Percentiles rank a stretch among this genome's conserved stretches.
Evolutionary conservation across 1,140 invertebrate species (phyloP).

Genomic region (Drosophila athabasca): DNA sequence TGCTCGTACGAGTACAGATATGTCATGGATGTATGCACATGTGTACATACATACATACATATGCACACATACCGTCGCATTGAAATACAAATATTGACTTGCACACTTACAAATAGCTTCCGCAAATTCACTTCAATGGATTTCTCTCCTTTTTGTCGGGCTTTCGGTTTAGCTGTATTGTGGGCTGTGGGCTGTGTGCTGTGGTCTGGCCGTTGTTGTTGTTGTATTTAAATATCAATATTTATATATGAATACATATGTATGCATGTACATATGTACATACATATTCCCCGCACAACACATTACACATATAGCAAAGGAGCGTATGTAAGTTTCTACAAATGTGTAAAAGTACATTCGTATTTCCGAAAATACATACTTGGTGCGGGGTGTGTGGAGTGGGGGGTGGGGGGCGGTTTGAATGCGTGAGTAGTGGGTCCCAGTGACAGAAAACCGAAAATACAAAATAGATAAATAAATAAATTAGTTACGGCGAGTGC

Average conservation of each 20-base stretch:
- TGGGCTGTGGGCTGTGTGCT: neutral
- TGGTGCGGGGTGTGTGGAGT: neutral
- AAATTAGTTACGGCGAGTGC: slow-evolving; percentile 31
- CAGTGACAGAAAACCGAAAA: slow-evolving; percentile 13
- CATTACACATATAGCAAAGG: neutral
- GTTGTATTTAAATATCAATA: slow-evolving; percentile 38
- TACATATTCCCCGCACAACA: neutral
- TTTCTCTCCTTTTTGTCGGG: slow-evolving; percentile 18
- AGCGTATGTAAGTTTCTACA: too few relatives aligned
- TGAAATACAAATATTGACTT: slow-evolving; percentile 60
- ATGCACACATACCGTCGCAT: slow-evolving; percentile 23
- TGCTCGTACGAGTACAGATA: too few relatives aligned
- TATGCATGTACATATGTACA: neutral
- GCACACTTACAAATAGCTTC: slow-evolving; percentile 68
- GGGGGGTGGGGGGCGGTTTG: too few relatives aligned
- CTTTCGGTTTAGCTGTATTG: slow-evolving; percentile 11
- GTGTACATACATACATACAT: neutral
- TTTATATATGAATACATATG: slow-evolving; percentile 21
- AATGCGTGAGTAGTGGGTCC: too few relatives aligned
- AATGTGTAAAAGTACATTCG: slow-evolving; percentile 19
- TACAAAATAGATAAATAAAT: slow-evolving; percentile 34
- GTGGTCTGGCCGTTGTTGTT: slow-evolving; percentile 8
- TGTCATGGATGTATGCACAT: neutral
- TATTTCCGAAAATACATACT: slow-evolving; percentile 19
- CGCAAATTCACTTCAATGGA: slow-evolving; percentile 61